These are phyloP conservation scores for Ceuthmochares aereus DNA, from an alignment of 2,113 vertebrate genomes.

Conservation along the genomic window DNA sequence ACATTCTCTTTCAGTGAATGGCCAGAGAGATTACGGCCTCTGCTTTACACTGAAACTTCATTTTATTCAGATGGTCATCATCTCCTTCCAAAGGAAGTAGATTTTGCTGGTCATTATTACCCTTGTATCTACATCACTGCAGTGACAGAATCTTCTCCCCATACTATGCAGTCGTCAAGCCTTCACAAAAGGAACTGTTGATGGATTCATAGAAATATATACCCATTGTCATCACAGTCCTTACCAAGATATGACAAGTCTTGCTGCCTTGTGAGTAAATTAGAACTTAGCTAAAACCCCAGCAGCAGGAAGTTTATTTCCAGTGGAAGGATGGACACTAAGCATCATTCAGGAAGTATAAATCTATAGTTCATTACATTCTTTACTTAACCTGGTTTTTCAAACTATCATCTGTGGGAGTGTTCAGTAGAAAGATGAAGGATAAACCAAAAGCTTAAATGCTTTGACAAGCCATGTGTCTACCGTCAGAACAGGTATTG, in stretches of 20 bases:
- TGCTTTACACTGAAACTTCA: not conserved
- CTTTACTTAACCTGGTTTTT: not conserved
- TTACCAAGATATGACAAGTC: not conserved
- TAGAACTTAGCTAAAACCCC: not conserved
- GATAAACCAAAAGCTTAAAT: not conserved
- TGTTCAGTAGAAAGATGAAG: not conserved
- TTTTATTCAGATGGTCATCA: not conserved
- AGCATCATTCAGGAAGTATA: not conserved
- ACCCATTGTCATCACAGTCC: not conserved
- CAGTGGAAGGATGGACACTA: not conserved
- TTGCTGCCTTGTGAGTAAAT: not conserved
- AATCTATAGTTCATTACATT: not conserved
- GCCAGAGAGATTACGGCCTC: not conserved
- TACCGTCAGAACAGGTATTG: not conserved
- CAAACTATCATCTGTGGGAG: not conserved
- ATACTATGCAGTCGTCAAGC: not conserved
- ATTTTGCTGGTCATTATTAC: not conserved
- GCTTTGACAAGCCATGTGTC: accelerated
- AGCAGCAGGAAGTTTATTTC: not conserved
- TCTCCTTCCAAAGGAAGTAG: not conserved
- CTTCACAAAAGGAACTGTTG: not conserved
- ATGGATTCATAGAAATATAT: not conserved
- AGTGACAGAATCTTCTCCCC: not conserved
- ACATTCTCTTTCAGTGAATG: not conserved
- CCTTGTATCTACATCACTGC: not conserved